phyloP scores from a whole-genome alignment of 2,113 vertebrate genomes.

The Struthidea cinerea region DNA sequence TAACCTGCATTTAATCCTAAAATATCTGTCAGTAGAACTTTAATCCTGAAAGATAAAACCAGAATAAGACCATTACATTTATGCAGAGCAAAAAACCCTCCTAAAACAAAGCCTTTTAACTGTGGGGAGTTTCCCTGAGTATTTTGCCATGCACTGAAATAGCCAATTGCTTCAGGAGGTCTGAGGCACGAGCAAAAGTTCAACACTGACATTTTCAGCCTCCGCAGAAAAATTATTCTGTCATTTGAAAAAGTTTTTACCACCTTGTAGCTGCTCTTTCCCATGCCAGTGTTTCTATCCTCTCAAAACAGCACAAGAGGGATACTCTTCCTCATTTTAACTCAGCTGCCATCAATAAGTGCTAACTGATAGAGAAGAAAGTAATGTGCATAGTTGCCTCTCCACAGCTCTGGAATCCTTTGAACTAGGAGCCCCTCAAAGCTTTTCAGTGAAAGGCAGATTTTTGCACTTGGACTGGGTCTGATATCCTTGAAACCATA shows the following conservation, averaged over 20 bases:
- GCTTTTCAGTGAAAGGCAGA: background rate
- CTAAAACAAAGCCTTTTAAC: background rate
- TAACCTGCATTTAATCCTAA: background rate
- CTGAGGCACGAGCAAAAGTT: background rate
- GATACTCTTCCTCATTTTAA: background rate
- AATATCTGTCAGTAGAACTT: background rate
- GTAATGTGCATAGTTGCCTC: background rate
- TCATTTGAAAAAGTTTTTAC: background rate
- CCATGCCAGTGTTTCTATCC: background rate
- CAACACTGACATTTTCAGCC: background rate
- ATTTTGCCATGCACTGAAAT: background rate
- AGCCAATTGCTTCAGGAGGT: background rate
- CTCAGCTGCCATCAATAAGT: background rate
- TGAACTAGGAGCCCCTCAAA: conserved; percentile 22
- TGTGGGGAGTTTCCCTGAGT: background rate
- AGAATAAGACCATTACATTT: background rate
- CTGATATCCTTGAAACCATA: conserved; percentile 27
- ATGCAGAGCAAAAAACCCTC: background rate
- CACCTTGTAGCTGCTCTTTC: background rate
- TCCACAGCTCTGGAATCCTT: conserved; percentile 4
- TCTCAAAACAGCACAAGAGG: background rate
- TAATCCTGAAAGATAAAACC: background rate
- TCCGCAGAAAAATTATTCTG: background rate
- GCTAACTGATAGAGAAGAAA: background rate
- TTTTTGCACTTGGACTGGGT: background rate